phyloP scores from a whole-genome alignment of 2,797 vertebrate species.

The Synaphobranchus kaupii region DNA sequence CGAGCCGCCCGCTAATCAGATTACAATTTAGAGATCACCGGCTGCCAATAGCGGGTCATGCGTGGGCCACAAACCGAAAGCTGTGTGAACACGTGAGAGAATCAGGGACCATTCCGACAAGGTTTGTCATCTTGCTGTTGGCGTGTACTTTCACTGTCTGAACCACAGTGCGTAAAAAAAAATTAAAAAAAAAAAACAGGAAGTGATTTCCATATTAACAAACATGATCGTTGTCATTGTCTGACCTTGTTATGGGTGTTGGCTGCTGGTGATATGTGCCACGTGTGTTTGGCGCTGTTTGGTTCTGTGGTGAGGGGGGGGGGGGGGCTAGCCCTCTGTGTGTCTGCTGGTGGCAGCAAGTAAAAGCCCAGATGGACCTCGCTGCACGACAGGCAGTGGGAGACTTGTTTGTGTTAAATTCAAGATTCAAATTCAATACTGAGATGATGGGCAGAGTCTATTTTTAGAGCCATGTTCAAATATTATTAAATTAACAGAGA shows the following conservation, averaged over 20 bases:
- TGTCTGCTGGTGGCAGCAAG: not conserved
- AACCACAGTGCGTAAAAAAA: not conserved
- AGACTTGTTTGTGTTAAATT: not conserved
- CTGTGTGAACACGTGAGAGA: too few species aligned
- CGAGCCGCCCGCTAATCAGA: not conserved
- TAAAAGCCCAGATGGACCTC: not conserved
- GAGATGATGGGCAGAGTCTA: not conserved
- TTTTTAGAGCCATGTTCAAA: not conserved
- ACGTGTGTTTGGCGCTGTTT: not conserved
- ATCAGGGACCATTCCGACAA: not conserved
- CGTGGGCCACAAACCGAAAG: not conserved
- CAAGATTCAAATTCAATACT: not conserved
- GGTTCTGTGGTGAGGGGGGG: not conserved
- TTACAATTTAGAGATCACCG: not conserved
- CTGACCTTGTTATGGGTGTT: slow-evolving; percentile 4
- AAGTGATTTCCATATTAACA: not conserved
- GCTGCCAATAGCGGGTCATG: not conserved
- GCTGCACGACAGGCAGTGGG: not conserved
- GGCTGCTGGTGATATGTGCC: not conserved
- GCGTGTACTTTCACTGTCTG: not conserved
- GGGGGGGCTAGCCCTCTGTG: not conserved
- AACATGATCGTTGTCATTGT: not conserved
- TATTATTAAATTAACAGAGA: not conserved
- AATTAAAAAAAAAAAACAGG: not conserved
- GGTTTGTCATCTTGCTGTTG: not conserved